A percentile compares a stretch with the other conserved stretches of the same genome.
phyloP scores from a whole-genome alignment of 2,888 invertebrate species.

The Eilema caniola region DNA sequence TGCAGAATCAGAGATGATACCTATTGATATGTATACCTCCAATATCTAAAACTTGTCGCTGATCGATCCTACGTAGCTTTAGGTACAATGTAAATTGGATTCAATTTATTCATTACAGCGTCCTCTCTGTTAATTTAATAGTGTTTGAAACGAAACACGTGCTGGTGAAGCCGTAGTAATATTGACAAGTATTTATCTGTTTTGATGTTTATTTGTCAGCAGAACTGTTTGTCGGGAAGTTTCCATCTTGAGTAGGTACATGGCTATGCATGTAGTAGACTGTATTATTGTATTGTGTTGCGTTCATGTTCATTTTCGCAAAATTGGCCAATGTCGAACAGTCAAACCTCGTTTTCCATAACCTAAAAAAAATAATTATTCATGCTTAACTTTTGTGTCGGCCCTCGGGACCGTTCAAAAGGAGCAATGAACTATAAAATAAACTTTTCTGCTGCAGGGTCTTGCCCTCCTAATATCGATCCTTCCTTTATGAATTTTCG shows the following conservation, averaged over 20 bases:
- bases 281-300: neutral
- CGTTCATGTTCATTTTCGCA: neutral
- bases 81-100: slow-evolving; percentile 28
- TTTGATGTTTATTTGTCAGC: slow-evolving; percentile 37
- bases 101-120: slow-evolving; percentile 23
- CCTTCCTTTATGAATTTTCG: no score
- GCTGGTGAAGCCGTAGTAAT: slow-evolving; percentile 37
- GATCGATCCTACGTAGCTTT: slow-evolving; percentile 10
- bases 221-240: slow-evolving; percentile 30
- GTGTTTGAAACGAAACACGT: slow-evolving; percentile 33
- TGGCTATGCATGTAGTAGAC: neutral
- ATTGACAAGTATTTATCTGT: slow-evolving; percentile 19
- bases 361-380: no score
- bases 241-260: slow-evolving; percentile 32
- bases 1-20: neutral
- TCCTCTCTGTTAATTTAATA: slow-evolving; percentile 32
- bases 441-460: no score
- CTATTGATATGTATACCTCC: neutral
- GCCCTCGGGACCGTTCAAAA: no score
- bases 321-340: no score
- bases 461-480: no score
- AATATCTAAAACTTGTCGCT: neutral
- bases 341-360: no score
- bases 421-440: no score
- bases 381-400: no score